phyloP scores from a whole-genome alignment of 2,888 invertebrate species.

The Agrochola circellaris region DNA sequence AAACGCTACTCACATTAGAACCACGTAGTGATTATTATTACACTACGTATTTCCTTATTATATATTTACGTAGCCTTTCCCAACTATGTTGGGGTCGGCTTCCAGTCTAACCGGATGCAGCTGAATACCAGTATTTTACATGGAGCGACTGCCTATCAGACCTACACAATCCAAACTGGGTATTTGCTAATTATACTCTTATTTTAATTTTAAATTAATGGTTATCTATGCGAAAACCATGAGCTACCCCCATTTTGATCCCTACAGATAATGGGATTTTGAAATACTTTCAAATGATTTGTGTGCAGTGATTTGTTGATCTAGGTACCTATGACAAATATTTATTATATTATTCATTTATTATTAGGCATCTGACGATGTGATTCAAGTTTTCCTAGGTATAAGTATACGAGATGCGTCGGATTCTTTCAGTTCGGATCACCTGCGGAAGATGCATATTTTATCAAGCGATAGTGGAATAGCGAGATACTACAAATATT shows the following conservation, averaged over 20 bases:
- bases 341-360: too few relatives aligned
- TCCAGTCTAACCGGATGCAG: too few relatives aligned
- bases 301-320: background rate
- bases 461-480: conserved; percentile 49
- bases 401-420: conserved; percentile 5
- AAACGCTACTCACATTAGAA: background rate
- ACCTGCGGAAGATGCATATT: conserved; percentile 46
- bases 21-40: background rate
- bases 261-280: background rate
- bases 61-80: too few relatives aligned
- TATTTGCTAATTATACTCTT: too few relatives aligned
- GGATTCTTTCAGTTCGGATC: conserved; percentile 15
- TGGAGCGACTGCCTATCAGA: too few relatives aligned
- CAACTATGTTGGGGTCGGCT: too few relatives aligned
- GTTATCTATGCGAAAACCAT: background rate
- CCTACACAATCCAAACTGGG: too few relatives aligned
- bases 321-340: background rate
- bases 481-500: conserved; percentile 31
- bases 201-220: background rate
- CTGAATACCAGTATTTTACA: too few relatives aligned
- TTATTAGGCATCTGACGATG: background rate
- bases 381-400: background rate
- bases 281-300: background rate
- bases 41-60: too few relatives aligned
- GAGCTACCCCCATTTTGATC: background rate